Conservation (phyloP, 2,113 vertebrate species). For the Hemiprocne comata region DNA sequence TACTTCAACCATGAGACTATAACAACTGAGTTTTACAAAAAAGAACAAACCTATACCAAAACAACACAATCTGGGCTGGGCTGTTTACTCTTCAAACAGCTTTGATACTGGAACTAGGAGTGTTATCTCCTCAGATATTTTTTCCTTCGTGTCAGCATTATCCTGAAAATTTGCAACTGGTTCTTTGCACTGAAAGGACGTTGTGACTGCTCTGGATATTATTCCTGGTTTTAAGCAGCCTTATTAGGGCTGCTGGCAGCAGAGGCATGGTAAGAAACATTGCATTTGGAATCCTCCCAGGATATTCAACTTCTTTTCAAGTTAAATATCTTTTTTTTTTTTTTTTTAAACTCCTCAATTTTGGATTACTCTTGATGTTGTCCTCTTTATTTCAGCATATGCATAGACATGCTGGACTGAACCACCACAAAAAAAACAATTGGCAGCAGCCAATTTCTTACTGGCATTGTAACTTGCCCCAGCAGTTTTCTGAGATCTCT, state of each 20-base stretch:
- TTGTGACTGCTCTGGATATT: not conserved
- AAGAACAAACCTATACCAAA: not conserved
- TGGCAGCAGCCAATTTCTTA: not conserved
- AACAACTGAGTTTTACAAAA: not conserved
- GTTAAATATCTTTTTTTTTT: not conserved
- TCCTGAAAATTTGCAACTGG: not conserved
- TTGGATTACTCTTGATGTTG: not conserved
- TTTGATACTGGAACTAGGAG: not conserved
- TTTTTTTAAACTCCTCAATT: not conserved
- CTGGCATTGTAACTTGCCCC: not conserved
- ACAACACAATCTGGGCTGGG: not conserved
- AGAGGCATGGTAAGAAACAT: not conserved
- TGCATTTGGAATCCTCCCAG: not conserved
- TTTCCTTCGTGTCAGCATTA: not conserved
- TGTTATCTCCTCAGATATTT: not conserved
- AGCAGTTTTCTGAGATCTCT: not conserved
- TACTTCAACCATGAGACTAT: not conserved
- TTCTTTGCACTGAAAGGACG: not conserved
- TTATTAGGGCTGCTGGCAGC: not conserved
- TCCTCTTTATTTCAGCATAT: not conserved
- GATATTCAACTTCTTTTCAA: not conserved
- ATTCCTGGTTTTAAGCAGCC: not conserved
- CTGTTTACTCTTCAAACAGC: not conserved
- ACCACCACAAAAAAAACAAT: not conserved
- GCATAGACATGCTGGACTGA: not conserved